phyloP scores from a whole-genome alignment of 53 echinoderm and acorn worm genomes.

The Mesocentrotus franciscanus region DNA sequence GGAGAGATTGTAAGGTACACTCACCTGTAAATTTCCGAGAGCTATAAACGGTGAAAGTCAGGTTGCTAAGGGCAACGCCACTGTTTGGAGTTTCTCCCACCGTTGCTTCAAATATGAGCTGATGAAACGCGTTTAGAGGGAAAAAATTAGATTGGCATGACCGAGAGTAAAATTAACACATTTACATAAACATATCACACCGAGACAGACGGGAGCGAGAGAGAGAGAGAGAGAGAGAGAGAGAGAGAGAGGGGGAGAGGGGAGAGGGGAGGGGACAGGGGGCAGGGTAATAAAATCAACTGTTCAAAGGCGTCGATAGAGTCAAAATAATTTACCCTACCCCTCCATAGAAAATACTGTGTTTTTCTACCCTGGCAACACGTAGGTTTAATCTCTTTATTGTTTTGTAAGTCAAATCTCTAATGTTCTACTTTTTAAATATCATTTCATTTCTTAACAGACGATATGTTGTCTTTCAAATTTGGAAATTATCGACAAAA shows the following conservation, averaged over 20 bases:
- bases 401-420: too few relatives aligned
- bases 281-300: neutral
- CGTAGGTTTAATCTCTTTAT: too few relatives aligned
- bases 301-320: neutral
- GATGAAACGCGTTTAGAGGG: neutral
- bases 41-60: conserved; percentile 59
- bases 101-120: conserved; percentile 57
- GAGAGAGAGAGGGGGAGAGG: neutral
- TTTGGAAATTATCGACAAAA: too few relatives aligned
- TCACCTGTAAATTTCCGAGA: conserved; percentile 30
- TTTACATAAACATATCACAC: neutral
- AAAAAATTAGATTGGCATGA: neutral
- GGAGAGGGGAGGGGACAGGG: neutral
- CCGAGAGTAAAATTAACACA: neutral
- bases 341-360: too few relatives aligned
- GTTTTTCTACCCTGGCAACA: too few relatives aligned
- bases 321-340: too few relatives aligned
- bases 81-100: conserved; percentile 43
- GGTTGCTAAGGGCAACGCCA: conserved; percentile 63
- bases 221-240: too few relatives aligned
- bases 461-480: too few relatives aligned
- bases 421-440: too few relatives aligned
- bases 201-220: too few relatives aligned
- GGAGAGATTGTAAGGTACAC: neutral
- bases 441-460: too few relatives aligned